These are phyloP conservation scores for Drosophila arizonae DNA, from an alignment of 1,140 invertebrate genomes.

Conservation along the genomic window DNA sequence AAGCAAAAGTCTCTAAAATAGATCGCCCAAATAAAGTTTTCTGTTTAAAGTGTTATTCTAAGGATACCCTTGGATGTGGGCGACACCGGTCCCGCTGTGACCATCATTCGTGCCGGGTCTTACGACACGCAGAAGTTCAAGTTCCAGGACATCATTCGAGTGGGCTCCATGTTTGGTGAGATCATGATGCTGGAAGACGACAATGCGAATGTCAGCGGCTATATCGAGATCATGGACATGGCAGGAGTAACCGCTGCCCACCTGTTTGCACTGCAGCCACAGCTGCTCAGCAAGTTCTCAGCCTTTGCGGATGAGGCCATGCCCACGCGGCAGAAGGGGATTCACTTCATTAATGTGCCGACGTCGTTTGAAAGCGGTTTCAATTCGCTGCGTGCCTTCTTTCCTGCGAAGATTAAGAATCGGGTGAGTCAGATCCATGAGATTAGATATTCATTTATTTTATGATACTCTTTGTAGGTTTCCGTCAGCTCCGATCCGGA, in stretches of 20 bases:
- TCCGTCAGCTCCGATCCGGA: slow-evolving; percentile 59
- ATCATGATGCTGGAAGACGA: slow-evolving; percentile 79
- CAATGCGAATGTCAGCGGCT: slow-evolving; percentile 63
- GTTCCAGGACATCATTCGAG: slow-evolving; percentile 62
- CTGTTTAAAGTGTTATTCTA: slow-evolving; percentile 47
- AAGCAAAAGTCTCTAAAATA: too few species aligned
- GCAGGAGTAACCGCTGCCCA: slow-evolving; percentile 78
- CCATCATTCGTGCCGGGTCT: slow-evolving; percentile 72
- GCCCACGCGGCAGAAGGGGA: slow-evolving; percentile 83
- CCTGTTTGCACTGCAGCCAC: slow-evolving; percentile 83
- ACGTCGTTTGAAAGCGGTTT: slow-evolving; percentile 83
- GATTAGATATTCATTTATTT: background rate
- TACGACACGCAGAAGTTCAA: slow-evolving; percentile 60
- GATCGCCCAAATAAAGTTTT: background rate
- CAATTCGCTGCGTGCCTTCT: slow-evolving; percentile 82
- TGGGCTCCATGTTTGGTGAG: slow-evolving; percentile 70
- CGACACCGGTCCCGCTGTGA: slow-evolving; percentile 75
- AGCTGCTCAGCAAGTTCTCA: slow-evolving; percentile 83
- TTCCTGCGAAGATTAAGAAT: slow-evolving; percentile 52
- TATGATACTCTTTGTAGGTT: slow-evolving; percentile 28
- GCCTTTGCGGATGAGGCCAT: slow-evolving; percentile 84
- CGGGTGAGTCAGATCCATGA: slow-evolving; percentile 34
- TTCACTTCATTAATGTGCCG: slow-evolving; percentile 84
- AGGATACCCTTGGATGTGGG: slow-evolving; percentile 50
- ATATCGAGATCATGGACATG: slow-evolving; percentile 81